Evolutionary conservation across 2,888 invertebrate species (phyloP), one percentile per base, ranked within the genome.

Genomic region (Callimorpha dominula): DNA sequence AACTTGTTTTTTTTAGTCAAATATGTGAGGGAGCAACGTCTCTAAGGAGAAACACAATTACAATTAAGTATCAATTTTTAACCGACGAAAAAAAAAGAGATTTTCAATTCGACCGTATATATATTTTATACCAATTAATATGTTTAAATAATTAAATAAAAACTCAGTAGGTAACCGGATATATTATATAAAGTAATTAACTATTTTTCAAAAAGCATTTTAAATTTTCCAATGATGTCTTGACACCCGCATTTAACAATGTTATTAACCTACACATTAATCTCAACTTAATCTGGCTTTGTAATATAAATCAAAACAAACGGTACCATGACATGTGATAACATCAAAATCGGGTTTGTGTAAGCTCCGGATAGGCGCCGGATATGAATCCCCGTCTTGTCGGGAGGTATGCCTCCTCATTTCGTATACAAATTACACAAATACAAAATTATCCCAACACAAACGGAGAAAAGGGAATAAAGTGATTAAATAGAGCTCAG

Each of bases 401-500:
- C 89, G 89, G 91, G 89, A 90, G 90, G 90, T 88, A 88, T 89
- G 88, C 90, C 91, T 92, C 87, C 94, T 94, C 93, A 94, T 96
- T 95, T 92, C 92, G 88, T 92, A 94, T 94, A 95, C 95, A 95
- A 95, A 95, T 95, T 95, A 95, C 91, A 94, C 94, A 94, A 94
- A 95, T 95, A 95, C 94, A 92, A 95, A 95, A 95, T 95, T 93
- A 95, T 95, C 93, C 93, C 91, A 93, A 94, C 93, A 93, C 94
- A 95, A 95, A 95, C 94, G 95, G 92, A 95, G 95, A 95, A 96
- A 95, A 95, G 96, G 95, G 95, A 96, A 96, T 96, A 95, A 95
- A 96, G 96, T 96, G 96, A 96, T 96, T 96, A 96, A 96, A 96
- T 94, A 96, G 95, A 96, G 96, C 95, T 96, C 96, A 96, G 92